Evolutionary conservation across 1,140 invertebrate species (phyloP), one percentile per base, ranked within the genome.

Genomic region (Scylla paramamosain): DNA sequence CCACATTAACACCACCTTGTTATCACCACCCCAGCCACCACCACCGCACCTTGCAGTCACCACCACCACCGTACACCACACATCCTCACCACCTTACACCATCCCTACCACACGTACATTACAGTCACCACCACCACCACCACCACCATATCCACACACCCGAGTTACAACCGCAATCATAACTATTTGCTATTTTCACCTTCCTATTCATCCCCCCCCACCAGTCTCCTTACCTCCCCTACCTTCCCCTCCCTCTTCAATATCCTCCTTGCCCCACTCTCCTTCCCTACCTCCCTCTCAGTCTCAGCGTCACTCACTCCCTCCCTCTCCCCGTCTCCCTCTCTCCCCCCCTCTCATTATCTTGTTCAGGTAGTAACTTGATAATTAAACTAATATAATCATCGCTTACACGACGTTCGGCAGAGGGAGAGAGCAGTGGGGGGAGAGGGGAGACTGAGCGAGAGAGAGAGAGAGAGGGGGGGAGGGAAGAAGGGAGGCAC

Each of bases 331-430:
- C 52, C 20, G 59, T 39, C 91, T 77, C 91, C 59, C 52, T 67
- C 28, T 14, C 48, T 45, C 32, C 31, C 52, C 29, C 59, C 31
- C 91, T n/a, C 32, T 67, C 91, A n/a, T 52, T 45, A 31, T 91
- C 45, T 31, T 20, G 45, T 59, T 31, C 28, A 20, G 28, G 46
- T 77, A 28, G 46, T 89, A 89, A 46, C 39, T 45, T 89, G 25
- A 46, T 89, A 89, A 89, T 89, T 45, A 29, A 77, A 77, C 59
- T 92, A 92, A 92, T 92, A 82, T 39, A 31, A 25, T 45, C 91
- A 77, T 32, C 77, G 25, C 91, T 92, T 77, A 45, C 25, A 45
- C 10, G 67, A 77, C 67, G 67, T 77, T 77, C 4, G 12, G 12
- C 20, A n/a, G 67, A 7, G n/a, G 8, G 67, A n/a, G n/a, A 20